Base-by-base conservation (phyloP, 2,888 invertebrate genomes). In the Rotaria sp. region DNA sequence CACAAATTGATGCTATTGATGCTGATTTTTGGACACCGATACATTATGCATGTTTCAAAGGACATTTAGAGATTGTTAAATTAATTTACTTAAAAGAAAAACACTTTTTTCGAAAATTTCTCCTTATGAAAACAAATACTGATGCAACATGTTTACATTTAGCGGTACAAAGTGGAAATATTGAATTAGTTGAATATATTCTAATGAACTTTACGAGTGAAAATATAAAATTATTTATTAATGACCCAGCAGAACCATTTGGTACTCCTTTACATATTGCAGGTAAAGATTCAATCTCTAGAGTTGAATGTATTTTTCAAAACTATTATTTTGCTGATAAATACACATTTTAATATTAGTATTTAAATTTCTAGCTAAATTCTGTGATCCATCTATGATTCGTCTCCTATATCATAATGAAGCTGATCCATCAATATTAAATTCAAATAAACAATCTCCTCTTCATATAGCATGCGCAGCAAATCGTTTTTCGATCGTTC, bases 111-210 rank as follows among this genome's bases (percentile, higher is more conserved):
- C 41, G 45, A 45, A 8, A 80, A 41, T 18, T 80, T 10, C 80
- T 80, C 7, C 26, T 26, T 10, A 80, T 80, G 41, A 80, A 41
- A 41, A 80, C 80, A 15, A 45, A 45, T 5, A 80, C 41, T 26
- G 5, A 45, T 45, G 45, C 80, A 45, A 80, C 80, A n/a, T 80
- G 80, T 45, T 45, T 80, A 45, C 80, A 80, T 45, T 45, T 80
- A n/a, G 80, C 45, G 1, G 80, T 80, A 45, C 18, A 80, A 80
- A 80, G 26, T n/a, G 80, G 80, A 80, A 80, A 80, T 80, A 45
- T 80, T 41, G 2, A 11, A 45, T 15, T 80, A n/a, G 45, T 80
- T 26, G n/a, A 41, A 80, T 45, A 26, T 45, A 41, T 80, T 80
- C 45, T 80, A 26, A 45, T 0, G 4, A 45, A 80, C 45, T 80